A percentile compares a stretch with the other conserved stretches of the same genome.
Conservation (phyloP, 2,888 invertebrate species). For the Thumatha senex region DNA sequence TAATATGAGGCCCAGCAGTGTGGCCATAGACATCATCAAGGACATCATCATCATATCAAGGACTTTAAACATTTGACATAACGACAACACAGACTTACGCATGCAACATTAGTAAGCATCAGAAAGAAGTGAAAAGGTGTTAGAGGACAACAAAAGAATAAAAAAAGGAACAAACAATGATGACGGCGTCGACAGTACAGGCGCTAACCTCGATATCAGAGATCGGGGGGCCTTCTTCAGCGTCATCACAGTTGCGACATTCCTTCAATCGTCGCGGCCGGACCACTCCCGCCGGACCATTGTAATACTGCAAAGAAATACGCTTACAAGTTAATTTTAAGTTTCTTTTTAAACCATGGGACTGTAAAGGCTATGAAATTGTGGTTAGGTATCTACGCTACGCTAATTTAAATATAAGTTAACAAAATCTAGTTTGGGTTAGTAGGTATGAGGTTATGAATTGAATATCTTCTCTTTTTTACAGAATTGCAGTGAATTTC, state of each 20-base stretch:
- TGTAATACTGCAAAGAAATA: conserved; percentile 61
- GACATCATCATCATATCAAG: too few species aligned
- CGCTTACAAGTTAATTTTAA: background rate
- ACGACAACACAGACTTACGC: background rate
- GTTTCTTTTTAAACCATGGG: too few species aligned
- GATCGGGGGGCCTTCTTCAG: conserved; percentile 58
- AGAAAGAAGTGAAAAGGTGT: background rate
- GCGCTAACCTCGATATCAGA: conserved; percentile 55
- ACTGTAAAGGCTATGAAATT: too few species aligned
- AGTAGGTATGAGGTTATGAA: too few species aligned
- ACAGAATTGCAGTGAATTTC: too few species aligned
- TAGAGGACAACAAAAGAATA: conserved; percentile 5
- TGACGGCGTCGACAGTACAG: background rate
- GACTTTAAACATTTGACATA: too few species aligned
- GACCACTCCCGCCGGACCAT: conserved; percentile 61
- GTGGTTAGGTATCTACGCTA: too few species aligned
- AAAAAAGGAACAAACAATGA: conserved; percentile 16
- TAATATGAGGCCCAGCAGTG: too few species aligned
- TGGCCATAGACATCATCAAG: too few species aligned
- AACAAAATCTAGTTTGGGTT: too few species aligned
- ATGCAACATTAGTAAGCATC: conserved; percentile 4
- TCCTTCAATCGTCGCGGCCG: conserved; percentile 38
- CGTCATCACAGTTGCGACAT: conserved; percentile 49
- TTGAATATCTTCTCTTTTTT: too few species aligned
- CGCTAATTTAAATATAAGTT: too few species aligned